Percentiles rank a stretch among this genome's conserved stretches.
Evolutionary conservation across 1,140 invertebrate genomes (phyloP).

Genomic region (Tetramorium parvispinum): DNA sequence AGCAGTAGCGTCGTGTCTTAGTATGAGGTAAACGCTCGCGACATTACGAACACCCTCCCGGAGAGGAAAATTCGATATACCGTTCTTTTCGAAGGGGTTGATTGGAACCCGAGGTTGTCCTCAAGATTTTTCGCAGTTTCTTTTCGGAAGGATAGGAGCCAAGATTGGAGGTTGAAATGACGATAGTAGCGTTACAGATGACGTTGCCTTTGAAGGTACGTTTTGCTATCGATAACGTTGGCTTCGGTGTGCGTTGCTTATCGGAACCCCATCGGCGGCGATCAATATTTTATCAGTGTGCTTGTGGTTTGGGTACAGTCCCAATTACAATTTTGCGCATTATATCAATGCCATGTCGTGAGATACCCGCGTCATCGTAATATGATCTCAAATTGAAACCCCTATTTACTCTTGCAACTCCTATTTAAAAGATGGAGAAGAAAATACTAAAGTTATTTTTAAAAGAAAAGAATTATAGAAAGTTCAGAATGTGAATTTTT

Average conservation of each 20-base stretch:
- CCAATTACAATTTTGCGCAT: constrained; percentile 39
- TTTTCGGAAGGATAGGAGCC: neutral
- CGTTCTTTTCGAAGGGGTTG: neutral
- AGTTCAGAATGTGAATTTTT: neutral
- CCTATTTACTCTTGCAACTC: neutral
- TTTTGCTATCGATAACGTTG: constrained; percentile 30
- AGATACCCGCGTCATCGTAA: neutral
- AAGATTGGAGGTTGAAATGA: constrained; percentile 36
- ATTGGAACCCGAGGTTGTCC: neutral
- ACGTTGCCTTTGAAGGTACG: constrained; percentile 20
- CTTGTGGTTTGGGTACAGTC: constrained; percentile 16
- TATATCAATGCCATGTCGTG: constrained; percentile 6
- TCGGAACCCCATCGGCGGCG: constrained; percentile 1
- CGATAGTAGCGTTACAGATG: neutral
- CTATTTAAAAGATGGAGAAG: neutral
- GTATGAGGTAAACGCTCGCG: constrained; percentile 29
- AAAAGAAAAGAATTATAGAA: neutral
- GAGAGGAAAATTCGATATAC: constrained; percentile 41
- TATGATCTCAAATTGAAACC: neutral
- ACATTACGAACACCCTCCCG: constrained; percentile 8
- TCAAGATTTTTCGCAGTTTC: constrained; percentile 34
- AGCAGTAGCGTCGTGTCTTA: neutral
- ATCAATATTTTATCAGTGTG: constrained; percentile 56
- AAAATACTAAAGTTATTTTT: neutral
- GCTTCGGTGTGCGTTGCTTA: constrained; percentile 30